These are phyloP conservation scores for Eueides isabella DNA, from an alignment of 1,140 invertebrate species.

Conservation along the genomic window DNA sequence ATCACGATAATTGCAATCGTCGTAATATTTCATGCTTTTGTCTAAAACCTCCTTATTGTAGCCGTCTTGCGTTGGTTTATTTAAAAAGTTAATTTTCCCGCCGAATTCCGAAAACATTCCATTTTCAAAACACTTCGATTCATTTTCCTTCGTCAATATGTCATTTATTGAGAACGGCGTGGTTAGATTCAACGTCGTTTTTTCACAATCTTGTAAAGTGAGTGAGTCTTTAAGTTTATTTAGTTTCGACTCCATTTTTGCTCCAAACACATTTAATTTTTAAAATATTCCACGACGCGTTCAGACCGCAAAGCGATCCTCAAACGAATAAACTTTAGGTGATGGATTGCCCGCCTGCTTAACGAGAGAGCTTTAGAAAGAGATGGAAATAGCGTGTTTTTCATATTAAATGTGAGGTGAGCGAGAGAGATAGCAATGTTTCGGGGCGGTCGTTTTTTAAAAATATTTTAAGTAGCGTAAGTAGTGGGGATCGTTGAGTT, in stretches of 20 bases:
- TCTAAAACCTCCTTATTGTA: slow-evolving; percentile 62
- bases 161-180: slow-evolving; percentile 91
- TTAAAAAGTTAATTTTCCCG: slow-evolving; percentile 64
- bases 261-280: slow-evolving; percentile 59
- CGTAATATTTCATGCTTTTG: slow-evolving; percentile 71
- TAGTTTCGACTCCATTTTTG: slow-evolving; percentile 74
- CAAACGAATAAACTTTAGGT: slow-evolving; percentile 80
- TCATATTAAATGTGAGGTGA: slow-evolving; percentile 4
- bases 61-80: slow-evolving; percentile 52
- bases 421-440: slow-evolving; percentile 50
- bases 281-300: slow-evolving; percentile 52
- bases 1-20: slow-evolving; percentile 68
- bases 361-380: slow-evolving; percentile 69
- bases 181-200: slow-evolving; percentile 68
- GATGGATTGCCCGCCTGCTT: slow-evolving; percentile 76
- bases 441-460: slow-evolving; percentile 73
- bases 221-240: slow-evolving; percentile 62
- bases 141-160: slow-evolving; percentile 84
- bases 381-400: slow-evolving; percentile 47
- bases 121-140: slow-evolving; percentile 73
- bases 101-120: slow-evolving; percentile 60
- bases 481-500: slow-evolving; percentile 81
- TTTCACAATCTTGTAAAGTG: slow-evolving; percentile 70
- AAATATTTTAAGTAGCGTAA: slow-evolving; percentile 77
- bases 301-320: slow-evolving; percentile 70